phyloP scores from a whole-genome alignment of 2,113 vertebrate species.

The Panurus biarmicus region DNA sequence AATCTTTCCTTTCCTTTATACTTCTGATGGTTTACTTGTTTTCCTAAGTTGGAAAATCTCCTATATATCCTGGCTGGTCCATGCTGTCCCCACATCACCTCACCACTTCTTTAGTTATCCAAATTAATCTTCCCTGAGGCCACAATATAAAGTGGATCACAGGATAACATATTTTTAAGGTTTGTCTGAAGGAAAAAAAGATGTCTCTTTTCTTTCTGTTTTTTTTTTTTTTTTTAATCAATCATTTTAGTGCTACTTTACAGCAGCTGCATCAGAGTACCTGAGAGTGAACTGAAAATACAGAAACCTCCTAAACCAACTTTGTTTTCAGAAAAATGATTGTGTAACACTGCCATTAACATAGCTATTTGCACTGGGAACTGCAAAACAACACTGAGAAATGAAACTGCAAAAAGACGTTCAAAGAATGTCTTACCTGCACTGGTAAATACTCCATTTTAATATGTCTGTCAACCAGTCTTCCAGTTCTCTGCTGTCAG shows the following conservation, averaged over 20 bases:
- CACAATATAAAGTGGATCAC: background rate
- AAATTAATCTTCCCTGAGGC: background rate
- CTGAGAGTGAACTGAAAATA: background rate
- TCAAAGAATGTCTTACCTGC: constrained; percentile 69
- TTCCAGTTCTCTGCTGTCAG: constrained; percentile 68
- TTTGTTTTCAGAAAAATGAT: background rate
- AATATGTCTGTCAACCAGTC: constrained; percentile 59
- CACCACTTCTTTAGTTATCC: background rate
- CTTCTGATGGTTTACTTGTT: background rate
- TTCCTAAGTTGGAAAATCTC: background rate
- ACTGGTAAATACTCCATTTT: constrained; percentile 68
- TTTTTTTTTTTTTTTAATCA: background rate
- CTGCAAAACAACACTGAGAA: background rate
- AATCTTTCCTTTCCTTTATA: background rate
- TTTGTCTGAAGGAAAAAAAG: background rate
- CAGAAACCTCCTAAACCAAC: background rate
- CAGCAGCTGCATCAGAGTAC: background rate
- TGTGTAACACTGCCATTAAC: background rate
- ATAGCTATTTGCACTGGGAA: background rate
- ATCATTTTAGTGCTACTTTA: background rate
- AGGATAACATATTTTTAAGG: background rate
- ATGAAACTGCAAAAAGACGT: background rate
- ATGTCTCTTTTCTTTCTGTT: background rate
- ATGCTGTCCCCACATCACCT: background rate
- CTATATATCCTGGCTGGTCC: background rate